Conservation (phyloP, 2,113 vertebrate species). For the Gobiocypris rarus region DNA sequence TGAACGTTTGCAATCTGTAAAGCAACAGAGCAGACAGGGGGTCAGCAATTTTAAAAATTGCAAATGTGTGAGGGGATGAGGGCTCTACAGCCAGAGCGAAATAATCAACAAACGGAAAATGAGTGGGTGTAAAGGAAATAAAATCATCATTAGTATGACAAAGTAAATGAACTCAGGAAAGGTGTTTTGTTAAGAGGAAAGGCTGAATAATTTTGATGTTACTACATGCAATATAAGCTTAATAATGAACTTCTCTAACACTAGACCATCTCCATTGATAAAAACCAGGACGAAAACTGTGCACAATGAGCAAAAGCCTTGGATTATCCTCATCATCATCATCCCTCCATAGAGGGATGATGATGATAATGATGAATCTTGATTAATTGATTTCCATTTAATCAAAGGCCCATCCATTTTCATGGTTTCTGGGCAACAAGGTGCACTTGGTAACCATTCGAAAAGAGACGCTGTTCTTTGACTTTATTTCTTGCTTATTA, state of each 20-base stretch:
- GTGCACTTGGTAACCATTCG: slow-evolving; percentile 49
- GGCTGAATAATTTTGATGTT: slow-evolving; percentile 19
- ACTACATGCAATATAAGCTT: slow-evolving; percentile 18
- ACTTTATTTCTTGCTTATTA: slow-evolving; percentile 45
- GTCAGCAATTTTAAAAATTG: slow-evolving; percentile 36
- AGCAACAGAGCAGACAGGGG: slow-evolving; percentile 10
- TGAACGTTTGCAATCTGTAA: slow-evolving; percentile 31
- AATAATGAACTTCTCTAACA: slow-evolving; percentile 5
- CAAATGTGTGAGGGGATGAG: slow-evolving; percentile 21
- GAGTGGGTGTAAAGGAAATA: neutral
- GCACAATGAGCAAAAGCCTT: slow-evolving; percentile 25
- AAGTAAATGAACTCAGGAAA: slow-evolving; percentile 30
- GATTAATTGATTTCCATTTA: slow-evolving; percentile 66
- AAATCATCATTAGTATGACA: slow-evolving; percentile 49
- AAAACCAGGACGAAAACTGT: neutral
- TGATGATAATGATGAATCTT: slow-evolving; percentile 29
- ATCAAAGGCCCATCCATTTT: slow-evolving; percentile 18
- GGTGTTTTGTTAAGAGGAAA: slow-evolving; percentile 15
- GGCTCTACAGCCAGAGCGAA: neutral
- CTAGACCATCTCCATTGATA: neutral
- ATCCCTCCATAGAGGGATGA: slow-evolving; percentile 49
- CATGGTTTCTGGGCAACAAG: slow-evolving; percentile 59
- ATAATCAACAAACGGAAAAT: slow-evolving; percentile 2
- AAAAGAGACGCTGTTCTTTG: slow-evolving; percentile 56
- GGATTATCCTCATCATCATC: slow-evolving; percentile 55